A percentile compares a stretch with the other conserved stretches of the same genome.
phyloP scores from a whole-genome alignment of 2,888 invertebrate species.

The Tenthredo mesomela region DNA sequence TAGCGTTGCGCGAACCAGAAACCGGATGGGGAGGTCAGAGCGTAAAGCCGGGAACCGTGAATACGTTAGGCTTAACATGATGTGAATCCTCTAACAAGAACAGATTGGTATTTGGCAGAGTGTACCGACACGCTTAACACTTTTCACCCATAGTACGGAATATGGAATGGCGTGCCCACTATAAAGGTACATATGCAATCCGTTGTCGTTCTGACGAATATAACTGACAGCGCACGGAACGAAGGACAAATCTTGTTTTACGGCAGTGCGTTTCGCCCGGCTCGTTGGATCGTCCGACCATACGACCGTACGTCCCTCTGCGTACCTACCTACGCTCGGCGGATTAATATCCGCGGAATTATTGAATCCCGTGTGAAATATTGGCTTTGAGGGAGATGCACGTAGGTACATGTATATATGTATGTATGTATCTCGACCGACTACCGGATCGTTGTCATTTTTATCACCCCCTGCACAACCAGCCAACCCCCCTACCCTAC shows the following conservation, averaged over 20 bases:
- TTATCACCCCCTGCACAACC: constrained; percentile 33
- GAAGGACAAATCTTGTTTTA: constrained; percentile 49
- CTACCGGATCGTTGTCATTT: constrained; percentile 31
- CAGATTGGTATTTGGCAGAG: constrained; percentile 26
- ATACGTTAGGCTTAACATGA: constrained; percentile 44
- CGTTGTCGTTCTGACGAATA: constrained; percentile 32
- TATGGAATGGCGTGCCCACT: neutral
- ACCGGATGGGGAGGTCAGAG: constrained; percentile 28
- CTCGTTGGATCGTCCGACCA: constrained; percentile 25
- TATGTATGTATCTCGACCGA: neutral
- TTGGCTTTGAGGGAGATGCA: constrained; percentile 47
- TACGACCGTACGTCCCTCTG: constrained; percentile 15
- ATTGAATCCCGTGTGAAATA: constrained; percentile 50
- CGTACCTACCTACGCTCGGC: neutral
- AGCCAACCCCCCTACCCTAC: neutral
- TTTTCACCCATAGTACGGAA: neutral
- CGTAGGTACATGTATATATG: neutral
- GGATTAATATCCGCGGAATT: constrained; percentile 51
- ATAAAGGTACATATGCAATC: neutral
- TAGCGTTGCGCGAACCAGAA: constrained; percentile 15
- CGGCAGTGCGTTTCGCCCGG: constrained; percentile 26
- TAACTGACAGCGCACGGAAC: constrained; percentile 25
- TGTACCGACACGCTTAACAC: constrained; percentile 3
- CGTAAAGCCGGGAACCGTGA: constrained; percentile 6
- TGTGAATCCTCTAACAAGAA: constrained; percentile 30